Evolutionary conservation across 2,113 vertebrate species (phyloP).

Genomic region (Platichthys flesus): DNA sequence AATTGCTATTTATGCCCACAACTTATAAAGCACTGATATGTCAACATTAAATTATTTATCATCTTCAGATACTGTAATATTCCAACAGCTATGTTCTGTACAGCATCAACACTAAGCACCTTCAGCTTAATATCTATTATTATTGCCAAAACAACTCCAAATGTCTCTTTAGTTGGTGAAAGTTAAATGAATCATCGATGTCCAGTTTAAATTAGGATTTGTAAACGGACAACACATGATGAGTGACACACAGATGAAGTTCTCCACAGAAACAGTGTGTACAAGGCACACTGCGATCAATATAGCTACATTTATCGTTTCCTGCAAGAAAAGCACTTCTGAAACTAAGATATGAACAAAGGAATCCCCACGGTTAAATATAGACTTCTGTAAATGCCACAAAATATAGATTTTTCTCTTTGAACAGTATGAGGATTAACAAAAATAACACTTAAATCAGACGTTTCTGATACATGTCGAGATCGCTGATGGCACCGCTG

Average conservation of each 20-base stretch:
- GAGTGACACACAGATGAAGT: constrained; percentile 56
- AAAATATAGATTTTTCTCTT: constrained; percentile 61
- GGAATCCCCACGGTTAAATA: constrained; percentile 66
- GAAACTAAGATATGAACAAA: constrained; percentile 57
- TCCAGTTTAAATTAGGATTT: constrained; percentile 48
- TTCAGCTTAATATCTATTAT: constrained; percentile 43
- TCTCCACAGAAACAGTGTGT: constrained; percentile 63
- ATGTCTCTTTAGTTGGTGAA: constrained; percentile 23
- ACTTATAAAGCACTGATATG: constrained; percentile 68
- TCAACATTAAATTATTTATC: constrained; percentile 58
- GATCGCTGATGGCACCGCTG: constrained; percentile 19
- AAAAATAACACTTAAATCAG: constrained; percentile 60
- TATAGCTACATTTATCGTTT: constrained; percentile 63
- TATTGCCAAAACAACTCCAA: constrained; percentile 67
- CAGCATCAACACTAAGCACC: constrained; percentile 60
- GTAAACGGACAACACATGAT: constrained; percentile 34
- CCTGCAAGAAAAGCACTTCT: constrained; percentile 63
- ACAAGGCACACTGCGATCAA: constrained; percentile 72
- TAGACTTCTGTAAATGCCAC: constrained; percentile 60
- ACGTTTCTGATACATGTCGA: constrained; percentile 21
- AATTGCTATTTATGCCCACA: constrained; percentile 56
- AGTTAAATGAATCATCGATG: constrained; percentile 30
- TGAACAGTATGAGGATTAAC: constrained; percentile 45
- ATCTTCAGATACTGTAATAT: constrained; percentile 46
- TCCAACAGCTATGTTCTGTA: constrained; percentile 58